Evolutionary conservation across 2,888 invertebrate genomes (phyloP), one percentile per base, ranked within the genome.

Genomic region (Drosophila helvetica): DNA sequence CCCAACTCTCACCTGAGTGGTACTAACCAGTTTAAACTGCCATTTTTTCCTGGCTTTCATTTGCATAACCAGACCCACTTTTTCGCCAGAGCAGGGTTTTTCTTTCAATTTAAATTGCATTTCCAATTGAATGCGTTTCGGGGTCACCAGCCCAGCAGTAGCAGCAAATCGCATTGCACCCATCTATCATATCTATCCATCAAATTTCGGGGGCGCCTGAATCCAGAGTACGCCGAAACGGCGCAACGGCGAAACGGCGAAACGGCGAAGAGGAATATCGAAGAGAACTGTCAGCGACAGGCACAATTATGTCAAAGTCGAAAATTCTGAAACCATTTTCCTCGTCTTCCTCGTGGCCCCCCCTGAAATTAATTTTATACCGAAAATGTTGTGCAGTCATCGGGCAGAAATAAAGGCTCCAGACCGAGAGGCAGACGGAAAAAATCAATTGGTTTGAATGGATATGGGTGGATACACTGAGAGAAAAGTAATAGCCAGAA

Each of bases 231-330:
- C 43, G 6, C 38, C 38, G 1, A 27, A n/a, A n/a, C n/a, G n/a
- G n/a, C n/a, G n/a, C n/a, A n/a, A n/a, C n/a, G n/a, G n/a, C n/a
- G n/a, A n/a, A n/a, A n/a, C n/a, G n/a, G n/a, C n/a, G n/a, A 33
- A 62, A 51, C 53, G 38, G 15, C 19, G 33, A 19, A 51, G 50
- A 56, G 33, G 38, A 54, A 78, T 60, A 65, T 78, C 33, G 59
- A 8, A 25, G 25, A 8, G 25, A 75, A 62, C 75, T 74, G 75
- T 70, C 75, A 70, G 59, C 51, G 60, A 18, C 79, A 82, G 75
- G 57, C 74, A 33, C 78, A 74, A 80, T 72, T 69, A 77, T 74
- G 75, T 74, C 84, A 79, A 68, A 77, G 38, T 75, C 71, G 58
- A 75, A 78, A 67, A 15, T 52, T 67, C 63, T 54, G 48, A 58